These are phyloP conservation scores for Cydia strobilella DNA, from an alignment of 1,140 invertebrate species.

Conservation along the genomic window DNA sequence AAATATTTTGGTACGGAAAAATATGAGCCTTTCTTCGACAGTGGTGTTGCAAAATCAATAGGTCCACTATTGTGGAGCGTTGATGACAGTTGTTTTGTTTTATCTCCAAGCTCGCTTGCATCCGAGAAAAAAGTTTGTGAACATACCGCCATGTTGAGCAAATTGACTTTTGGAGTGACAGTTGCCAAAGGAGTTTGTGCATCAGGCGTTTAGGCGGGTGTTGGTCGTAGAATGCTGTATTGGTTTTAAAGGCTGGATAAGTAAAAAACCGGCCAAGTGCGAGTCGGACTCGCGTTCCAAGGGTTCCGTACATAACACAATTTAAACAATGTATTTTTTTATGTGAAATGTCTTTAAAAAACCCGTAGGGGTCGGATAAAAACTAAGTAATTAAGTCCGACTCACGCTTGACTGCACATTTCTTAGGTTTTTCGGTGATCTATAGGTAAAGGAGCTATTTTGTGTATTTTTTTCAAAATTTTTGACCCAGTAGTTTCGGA, in stretches of 20 bases:
- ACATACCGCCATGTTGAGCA: constrained; percentile 54
- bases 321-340: too few species aligned
- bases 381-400: too few species aligned
- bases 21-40: background rate
- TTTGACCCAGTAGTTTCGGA: too few species aligned
- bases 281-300: too few species aligned
- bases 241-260: background rate
- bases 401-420: too few species aligned
- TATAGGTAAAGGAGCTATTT: too few species aligned
- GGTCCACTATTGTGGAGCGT: constrained; percentile 49
- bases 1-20: background rate
- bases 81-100: constrained; percentile 76
- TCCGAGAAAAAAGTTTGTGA: constrained; percentile 57
- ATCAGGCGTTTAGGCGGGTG: constrained; percentile 14
- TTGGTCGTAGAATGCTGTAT: background rate
- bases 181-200: constrained; percentile 46
- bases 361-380: too few species aligned
- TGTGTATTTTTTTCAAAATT: too few species aligned
- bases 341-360: too few species aligned
- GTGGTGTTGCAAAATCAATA: constrained; percentile 38
- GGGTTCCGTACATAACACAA: too few species aligned
- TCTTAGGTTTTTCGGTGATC: too few species aligned
- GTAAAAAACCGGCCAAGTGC: too few species aligned
- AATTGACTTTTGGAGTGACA: constrained; percentile 68
- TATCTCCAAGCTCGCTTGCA: constrained; percentile 62